Evolutionary conservation across 2,888 invertebrate species (phyloP), one percentile per base, ranked within the genome.

Genomic region (Caenorhabditis imperialis): DNA sequence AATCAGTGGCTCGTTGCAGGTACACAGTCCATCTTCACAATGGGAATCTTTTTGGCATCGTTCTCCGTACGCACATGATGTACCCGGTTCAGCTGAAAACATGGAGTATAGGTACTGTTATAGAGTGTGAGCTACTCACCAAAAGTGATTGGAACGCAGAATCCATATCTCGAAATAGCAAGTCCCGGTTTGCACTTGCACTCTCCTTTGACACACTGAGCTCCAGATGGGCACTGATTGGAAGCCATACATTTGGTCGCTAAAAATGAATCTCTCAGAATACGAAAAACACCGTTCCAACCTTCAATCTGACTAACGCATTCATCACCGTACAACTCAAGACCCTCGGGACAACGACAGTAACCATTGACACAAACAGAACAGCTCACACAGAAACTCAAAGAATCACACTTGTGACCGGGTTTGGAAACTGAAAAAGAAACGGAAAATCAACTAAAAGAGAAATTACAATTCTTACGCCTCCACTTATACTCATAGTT

Each of bases 1-100:
- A 12, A 78, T 50, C 2, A 78, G 63, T 22, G 81, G 82, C 1
- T 71, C 58, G 8, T 81, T 75, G 48, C 84, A 84, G 5, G 65
- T 75, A 57, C 84, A 84, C 22, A 75, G 50, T n/a, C 81, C 79
- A 37, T 81, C 77, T 20, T 54, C 60, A 58, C 86, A 85, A 16
- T 48, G 57, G 12, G 82, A 77, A 37, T 81, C 83, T 33, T 81
- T 81, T 22, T 77, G 67, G 54, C 86, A 86, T 7, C 58, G 45
- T 51, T 83, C 81, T 33, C 81, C 84, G 3, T 79, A 70, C 3
- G 73, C 48, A 45, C 85, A 85, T 1, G 79, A 71, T 33, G 74
- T 75, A 44, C 85, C 85, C 3, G 85, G 84, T 18, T 76, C 75
- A 30, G 81, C 85, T 85, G 71, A 37, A 83, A n/a, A n/a, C n/a